phyloP scores from a whole-genome alignment of 2,113 vertebrate genomes.

The Myanophis thanlyinensis region DNA sequence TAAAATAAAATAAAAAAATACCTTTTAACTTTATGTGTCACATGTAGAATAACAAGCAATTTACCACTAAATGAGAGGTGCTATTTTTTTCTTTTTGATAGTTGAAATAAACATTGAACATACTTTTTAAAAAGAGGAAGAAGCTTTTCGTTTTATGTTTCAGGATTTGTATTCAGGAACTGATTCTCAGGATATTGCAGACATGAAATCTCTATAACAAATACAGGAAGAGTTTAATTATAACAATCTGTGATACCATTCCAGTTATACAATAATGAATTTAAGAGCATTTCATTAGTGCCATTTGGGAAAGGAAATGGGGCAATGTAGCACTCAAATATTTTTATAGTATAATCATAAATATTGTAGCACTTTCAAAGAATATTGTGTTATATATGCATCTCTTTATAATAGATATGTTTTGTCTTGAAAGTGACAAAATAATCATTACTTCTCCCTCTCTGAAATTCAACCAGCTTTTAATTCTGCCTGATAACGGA shows the following conservation, averaged over 20 bases:
- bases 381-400: neutral
- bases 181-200: slow-evolving; percentile 58
- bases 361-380: neutral
- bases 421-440: neutral
- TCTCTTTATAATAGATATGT: neutral
- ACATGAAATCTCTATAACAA: slow-evolving; percentile 53
- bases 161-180: slow-evolving; percentile 66
- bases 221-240: slow-evolving; percentile 71
- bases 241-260: slow-evolving; percentile 72
- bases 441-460: neutral
- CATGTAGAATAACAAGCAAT: slow-evolving; percentile 79
- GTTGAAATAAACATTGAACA: slow-evolving; percentile 73
- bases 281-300: slow-evolving; percentile 60
- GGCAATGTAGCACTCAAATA: slow-evolving; percentile 31
- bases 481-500: neutral
- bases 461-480: neutral
- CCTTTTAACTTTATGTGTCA: slow-evolving; percentile 75
- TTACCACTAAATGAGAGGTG: slow-evolving; percentile 71
- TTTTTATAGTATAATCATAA: slow-evolving; percentile 47
- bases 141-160: slow-evolving; percentile 57
- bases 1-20: slow-evolving; percentile 72
- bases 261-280: slow-evolving; percentile 61
- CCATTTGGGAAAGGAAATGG: slow-evolving; percentile 38
- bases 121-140: slow-evolving; percentile 47
- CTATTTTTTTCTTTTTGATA: slow-evolving; percentile 59